Percentiles rank a stretch among this genome's conserved stretches.
phyloP scores from a whole-genome alignment of 1,140 invertebrate species.

The Apolygus lucorum region DNA sequence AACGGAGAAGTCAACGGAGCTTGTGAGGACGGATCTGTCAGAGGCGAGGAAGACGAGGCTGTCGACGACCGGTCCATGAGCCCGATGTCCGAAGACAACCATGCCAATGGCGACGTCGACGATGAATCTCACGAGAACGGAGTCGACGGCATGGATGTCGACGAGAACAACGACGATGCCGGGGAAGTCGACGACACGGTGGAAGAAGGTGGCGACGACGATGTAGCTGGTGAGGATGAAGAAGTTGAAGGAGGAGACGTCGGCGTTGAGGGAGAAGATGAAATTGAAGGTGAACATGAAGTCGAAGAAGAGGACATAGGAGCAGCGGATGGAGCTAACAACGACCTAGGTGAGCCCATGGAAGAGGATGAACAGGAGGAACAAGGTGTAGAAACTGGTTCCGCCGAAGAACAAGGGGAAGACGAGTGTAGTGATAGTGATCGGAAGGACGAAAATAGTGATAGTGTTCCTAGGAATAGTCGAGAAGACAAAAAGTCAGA shows the following conservation, averaged over 20 bases:
- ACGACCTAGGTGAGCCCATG: too few relatives aligned
- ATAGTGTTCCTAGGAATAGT: slow-evolving; percentile 22
- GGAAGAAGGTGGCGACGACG: slow-evolving; percentile 35
- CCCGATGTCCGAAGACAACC: slow-evolving; percentile 9
- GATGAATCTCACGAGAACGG: slow-evolving; percentile 24
- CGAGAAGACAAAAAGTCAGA: slow-evolving; percentile 28
- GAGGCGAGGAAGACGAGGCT: slow-evolving; percentile 31
- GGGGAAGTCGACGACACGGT: slow-evolving; percentile 33
- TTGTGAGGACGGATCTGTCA: slow-evolving; percentile 30
- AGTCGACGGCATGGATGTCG: slow-evolving; percentile 19
- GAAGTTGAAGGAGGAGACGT: slow-evolving; percentile 29
- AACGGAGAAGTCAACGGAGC: slow-evolving; percentile 42
- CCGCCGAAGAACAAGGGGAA: too few relatives aligned
- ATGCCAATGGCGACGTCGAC: slow-evolving; percentile 18
- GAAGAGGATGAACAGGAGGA: slow-evolving; percentile 25
- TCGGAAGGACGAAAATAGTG: slow-evolving; percentile 1
- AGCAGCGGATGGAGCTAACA: neutral
- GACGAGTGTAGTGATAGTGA: neutral
- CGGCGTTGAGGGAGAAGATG: slow-evolving; percentile 26
- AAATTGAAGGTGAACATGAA: slow-evolving; percentile 27
- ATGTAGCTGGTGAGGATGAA: slow-evolving; percentile 32
- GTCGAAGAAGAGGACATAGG: slow-evolving; percentile 19
- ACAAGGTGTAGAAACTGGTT: neutral
- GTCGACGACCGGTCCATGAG: slow-evolving; percentile 26
- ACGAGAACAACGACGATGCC: slow-evolving; percentile 20